Evolutionary conservation across 2,888 invertebrate species (phyloP).

Genomic region (Falcaria lacertinaria): DNA sequence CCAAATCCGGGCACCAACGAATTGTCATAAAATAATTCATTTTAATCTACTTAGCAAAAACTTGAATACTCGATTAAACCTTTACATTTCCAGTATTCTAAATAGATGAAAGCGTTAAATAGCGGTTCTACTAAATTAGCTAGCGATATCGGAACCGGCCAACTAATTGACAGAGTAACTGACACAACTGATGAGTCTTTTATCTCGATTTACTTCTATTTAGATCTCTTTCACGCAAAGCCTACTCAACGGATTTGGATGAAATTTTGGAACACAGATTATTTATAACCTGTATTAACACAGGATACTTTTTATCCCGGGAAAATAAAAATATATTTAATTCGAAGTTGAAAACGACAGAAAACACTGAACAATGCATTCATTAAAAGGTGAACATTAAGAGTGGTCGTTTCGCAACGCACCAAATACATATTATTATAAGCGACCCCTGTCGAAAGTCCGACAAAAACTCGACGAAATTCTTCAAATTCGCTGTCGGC

Average conservation of each 20-base stretch:
- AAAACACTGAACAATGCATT: neutral
- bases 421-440: neutral
- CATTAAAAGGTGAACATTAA: neutral
- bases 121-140: conserved; percentile 4
- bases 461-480: conserved; percentile 89
- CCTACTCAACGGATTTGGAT: no score
- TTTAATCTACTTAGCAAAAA: no score
- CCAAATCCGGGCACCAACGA: conserved; percentile 49
- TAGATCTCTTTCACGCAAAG: no score
- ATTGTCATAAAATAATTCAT: no score
- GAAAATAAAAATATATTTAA: conserved; percentile 2
- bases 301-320: no score
- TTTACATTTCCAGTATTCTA: neutral
- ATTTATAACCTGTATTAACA: no score
- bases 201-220: no score
- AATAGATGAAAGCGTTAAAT: neutral
- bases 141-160: conserved; percentile 4
- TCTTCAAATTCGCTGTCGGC: conserved; percentile 96
- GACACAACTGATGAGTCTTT: conserved; percentile 19
- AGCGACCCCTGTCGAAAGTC: neutral
- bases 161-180: conserved; percentile 24
- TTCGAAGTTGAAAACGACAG: neutral
- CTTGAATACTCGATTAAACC: no score
- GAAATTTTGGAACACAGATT: no score
- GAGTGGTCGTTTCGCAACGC: neutral